These are phyloP conservation scores for Plebejus argus DNA, from an alignment of 2,888 invertebrate species.

Conservation along the genomic window DNA sequence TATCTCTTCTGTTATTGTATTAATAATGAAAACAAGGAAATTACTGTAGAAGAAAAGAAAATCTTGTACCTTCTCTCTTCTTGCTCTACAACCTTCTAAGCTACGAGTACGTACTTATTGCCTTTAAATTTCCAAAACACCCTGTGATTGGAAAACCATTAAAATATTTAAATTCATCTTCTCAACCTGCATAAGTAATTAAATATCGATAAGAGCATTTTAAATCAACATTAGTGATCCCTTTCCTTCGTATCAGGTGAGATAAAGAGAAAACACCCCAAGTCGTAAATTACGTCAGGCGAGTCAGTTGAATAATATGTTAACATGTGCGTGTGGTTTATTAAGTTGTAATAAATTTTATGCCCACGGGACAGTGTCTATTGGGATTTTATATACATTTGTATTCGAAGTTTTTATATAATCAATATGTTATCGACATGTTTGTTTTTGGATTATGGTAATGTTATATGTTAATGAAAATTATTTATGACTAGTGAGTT, in stretches of 20 bases:
- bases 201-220: constrained; percentile 72
- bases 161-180: constrained; percentile 6
- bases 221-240: constrained; percentile 62
- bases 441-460: constrained; percentile 15
- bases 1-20: no score
- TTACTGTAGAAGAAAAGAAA: background rate
- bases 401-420: constrained; percentile 1
- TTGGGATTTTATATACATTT: constrained; percentile 43
- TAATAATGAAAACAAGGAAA: no score
- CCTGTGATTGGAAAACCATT: constrained; percentile 6
- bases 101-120: background rate
- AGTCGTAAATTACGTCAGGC: constrained; percentile 70
- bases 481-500: background rate
- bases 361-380: constrained; percentile 59
- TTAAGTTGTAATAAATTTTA: constrained; percentile 77
- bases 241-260: constrained; percentile 44
- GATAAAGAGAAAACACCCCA: constrained; percentile 59
- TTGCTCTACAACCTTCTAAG: background rate
- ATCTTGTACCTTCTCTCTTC: background rate
- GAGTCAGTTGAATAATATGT: constrained; percentile 63
- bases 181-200: constrained; percentile 49
- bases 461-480: constrained; percentile 7
- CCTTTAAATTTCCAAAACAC: background rate
- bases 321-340: constrained; percentile 71
- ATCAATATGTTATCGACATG: constrained; percentile 11